Percentiles rank a stretch among this genome's conserved stretches.
Conservation (phyloP, 1,140 invertebrate genomes). For the Cydia fagiglandana region DNA sequence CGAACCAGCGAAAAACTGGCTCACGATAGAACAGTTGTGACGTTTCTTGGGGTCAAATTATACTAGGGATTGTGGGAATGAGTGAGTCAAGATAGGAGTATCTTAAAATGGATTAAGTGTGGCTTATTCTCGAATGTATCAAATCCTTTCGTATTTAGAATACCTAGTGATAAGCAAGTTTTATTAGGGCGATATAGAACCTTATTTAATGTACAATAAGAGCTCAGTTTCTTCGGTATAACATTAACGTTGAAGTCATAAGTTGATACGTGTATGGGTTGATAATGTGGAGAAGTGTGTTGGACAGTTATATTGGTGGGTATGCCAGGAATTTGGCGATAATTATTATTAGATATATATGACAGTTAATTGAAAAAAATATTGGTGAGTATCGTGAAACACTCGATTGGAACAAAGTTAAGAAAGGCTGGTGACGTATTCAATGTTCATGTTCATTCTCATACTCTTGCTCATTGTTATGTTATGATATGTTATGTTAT, state of each 20-base stretch:
- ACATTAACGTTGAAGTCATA: neutral
- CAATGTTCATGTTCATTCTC: too few relatives aligned
- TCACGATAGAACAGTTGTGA: neutral
- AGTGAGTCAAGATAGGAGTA: neutral
- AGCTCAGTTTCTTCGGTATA: neutral
- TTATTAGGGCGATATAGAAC: neutral
- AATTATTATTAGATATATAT: too few relatives aligned
- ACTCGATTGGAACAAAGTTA: too few relatives aligned
- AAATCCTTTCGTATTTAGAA: neutral
- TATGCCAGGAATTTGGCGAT: neutral
- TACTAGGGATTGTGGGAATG: neutral
- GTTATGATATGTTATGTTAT: too few relatives aligned
- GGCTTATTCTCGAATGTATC: neutral
- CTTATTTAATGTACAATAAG: neutral
- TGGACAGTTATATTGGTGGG: conserved; percentile 2
- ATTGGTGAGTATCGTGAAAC: too few relatives aligned
- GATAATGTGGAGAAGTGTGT: conserved; percentile 47
- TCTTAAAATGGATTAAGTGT: neutral
- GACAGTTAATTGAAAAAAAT: too few relatives aligned
- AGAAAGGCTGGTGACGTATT: too few relatives aligned
- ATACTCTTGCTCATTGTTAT: too few relatives aligned
- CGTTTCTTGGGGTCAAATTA: neutral
- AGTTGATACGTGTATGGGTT: conserved; percentile 61
- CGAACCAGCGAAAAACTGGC: neutral
- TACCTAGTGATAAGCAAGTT: neutral